These are phyloP conservation scores for Beroe forskalii DNA, from an alignment of 37 sponge, comb jelly and placozoan species.

Conservation along the genomic window DNA sequence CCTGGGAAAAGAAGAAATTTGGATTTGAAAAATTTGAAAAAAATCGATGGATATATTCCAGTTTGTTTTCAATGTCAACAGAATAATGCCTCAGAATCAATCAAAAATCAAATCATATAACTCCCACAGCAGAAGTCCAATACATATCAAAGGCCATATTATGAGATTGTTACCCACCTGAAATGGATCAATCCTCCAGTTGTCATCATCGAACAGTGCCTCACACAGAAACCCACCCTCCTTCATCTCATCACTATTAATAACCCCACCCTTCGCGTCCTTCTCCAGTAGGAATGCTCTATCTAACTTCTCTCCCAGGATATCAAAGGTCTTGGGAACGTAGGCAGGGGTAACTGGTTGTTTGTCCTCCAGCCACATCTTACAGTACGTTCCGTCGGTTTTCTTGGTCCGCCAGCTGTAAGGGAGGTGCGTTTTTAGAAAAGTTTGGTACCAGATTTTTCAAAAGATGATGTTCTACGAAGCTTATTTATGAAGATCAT, in stretches of 20 bases:
- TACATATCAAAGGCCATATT: too few species aligned
- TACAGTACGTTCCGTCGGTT: neutral
- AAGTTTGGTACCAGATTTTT: too few species aligned
- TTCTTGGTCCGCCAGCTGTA: neutral
- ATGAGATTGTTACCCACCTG: neutral
- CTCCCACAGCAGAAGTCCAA: too few species aligned
- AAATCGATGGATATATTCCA: too few species aligned
- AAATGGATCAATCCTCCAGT: neutral
- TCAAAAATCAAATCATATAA: too few species aligned
- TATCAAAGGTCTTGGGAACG: neutral
- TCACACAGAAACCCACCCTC: neutral
- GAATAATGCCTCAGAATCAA: too few species aligned
- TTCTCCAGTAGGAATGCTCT: neutral
- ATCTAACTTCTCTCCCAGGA: constrained; percentile 48
- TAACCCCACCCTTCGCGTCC: neutral
- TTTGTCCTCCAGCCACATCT: constrained; percentile 1
- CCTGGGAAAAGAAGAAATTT: too few species aligned
- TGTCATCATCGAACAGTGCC: neutral
- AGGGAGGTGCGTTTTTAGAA: too few species aligned
- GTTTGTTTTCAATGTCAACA: too few species aligned
- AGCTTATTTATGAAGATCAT: too few species aligned
- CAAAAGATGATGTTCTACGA: too few species aligned
- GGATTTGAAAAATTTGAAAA: too few species aligned
- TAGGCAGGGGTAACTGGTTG: neutral
- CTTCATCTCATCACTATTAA: neutral